Percentiles rank a stretch among this genome's conserved stretches.
phyloP scores from a whole-genome alignment of 2,797 vertebrate genomes.

The Huso huso region DNA sequence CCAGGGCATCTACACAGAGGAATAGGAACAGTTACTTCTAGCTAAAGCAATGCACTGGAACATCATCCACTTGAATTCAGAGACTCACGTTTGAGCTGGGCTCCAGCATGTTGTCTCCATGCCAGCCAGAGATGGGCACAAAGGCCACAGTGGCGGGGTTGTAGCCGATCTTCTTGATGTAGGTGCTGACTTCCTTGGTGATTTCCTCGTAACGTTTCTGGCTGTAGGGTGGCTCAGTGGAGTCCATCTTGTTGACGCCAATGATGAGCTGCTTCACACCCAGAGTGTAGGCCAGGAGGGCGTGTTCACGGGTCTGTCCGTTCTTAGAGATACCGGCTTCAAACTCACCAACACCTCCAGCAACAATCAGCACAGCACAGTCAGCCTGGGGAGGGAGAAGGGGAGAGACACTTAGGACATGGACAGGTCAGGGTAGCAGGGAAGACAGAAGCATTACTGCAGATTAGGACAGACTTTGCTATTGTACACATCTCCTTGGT shows the following conservation, averaged over 20 bases:
- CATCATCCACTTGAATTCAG: not conserved
- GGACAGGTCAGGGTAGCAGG: not conserved
- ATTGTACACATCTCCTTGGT: too few relatives aligned
- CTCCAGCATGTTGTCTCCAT: constrained; percentile 76
- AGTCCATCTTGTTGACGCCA: too few relatives aligned
- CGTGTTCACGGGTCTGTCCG: constrained; percentile 30
- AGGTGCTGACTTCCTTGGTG: constrained; percentile 28
- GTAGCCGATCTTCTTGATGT: constrained; percentile 32
- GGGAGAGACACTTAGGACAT: not conserved
- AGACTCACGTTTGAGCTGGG: constrained; percentile 49
- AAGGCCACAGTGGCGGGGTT: constrained; percentile 49
- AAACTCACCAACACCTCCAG: constrained; percentile 25
- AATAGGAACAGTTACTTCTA: not conserved
- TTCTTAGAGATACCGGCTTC: constrained; percentile 35
- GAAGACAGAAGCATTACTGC: not conserved
- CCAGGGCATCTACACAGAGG: constrained; percentile 40
- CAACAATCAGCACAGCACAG: constrained; percentile 26
- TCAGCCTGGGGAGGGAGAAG: constrained; percentile 18
- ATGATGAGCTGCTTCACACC: constrained; percentile 34
- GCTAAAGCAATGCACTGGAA: not conserved
- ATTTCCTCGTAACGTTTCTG: constrained; percentile 24
- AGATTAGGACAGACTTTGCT: not conserved
- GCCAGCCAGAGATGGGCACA: constrained; percentile 69
- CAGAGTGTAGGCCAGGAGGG: constrained; percentile 25
- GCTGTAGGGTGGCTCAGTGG: constrained; percentile 14